Evolutionary conservation across 2,888 invertebrate genomes (phyloP), one percentile per base, ranked within the genome.

Genomic region (Scelioninae gen. 2): DNA sequence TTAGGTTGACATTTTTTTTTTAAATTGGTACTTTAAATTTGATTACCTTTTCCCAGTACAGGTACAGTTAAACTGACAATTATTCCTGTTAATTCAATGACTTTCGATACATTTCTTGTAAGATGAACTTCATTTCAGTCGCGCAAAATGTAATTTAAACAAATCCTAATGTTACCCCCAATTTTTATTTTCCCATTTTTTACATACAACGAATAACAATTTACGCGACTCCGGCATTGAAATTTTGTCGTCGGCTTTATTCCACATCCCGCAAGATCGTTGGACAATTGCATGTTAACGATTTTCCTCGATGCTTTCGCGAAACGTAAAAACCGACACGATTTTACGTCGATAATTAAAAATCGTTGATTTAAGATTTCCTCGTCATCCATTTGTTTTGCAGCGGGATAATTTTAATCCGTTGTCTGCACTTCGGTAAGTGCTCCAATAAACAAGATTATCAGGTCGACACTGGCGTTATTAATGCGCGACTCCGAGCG

Each of bases 361-460:
- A n/a, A n/a, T n/a, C n/a, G n/a, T n/a, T n/a, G n/a, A n/a, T n/a
- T n/a, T n/a, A n/a, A n/a, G n/a, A n/a, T n/a, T n/a, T n/a, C n/a
- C n/a, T n/a, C n/a, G n/a, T n/a, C n/a, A n/a, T n/a, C n/a, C 19
- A 15, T 15, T 58, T 52, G 33, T 28, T 19, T 50, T 55, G 25
- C 37, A 19, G 35, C 25, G 25, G 50, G 41, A 48, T 39, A 48
- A 58, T 68, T 33, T 19, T 48, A 28, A 19, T 9, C 35, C 37
- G 46, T 46, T 60, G 58, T 60, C 46, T 37, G 35, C 19, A n/a
- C 28, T 58, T 52, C 28, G 58, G 48, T 67, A 67, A 67, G 58
- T 67, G 53, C 55, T 63, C 64, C 58, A 60, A 68, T 68, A 68
- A 68, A 68, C 67, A 58, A 58, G 67, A 58, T 67, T 58, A 67